A percentile compares a stretch with the other conserved stretches of the same genome.
These are phyloP conservation scores for Hofmannophila pseudospretella DNA, from an alignment of 2,888 invertebrate genomes.

Conservation along the genomic window DNA sequence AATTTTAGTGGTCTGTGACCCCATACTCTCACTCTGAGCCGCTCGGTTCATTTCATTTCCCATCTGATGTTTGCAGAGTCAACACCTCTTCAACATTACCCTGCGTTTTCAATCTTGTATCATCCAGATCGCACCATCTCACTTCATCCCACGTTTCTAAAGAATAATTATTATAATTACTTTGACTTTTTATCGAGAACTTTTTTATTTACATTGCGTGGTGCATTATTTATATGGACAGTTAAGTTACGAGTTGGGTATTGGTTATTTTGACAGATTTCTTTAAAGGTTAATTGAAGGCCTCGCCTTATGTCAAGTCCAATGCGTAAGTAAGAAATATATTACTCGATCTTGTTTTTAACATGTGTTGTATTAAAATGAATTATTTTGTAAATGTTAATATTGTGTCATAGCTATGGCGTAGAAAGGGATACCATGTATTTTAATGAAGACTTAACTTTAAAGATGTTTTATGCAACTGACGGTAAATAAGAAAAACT, in stretches of 20 bases:
- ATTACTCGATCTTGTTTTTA: background rate
- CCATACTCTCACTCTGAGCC: conserved; percentile 28
- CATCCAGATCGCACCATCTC: background rate
- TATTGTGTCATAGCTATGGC: too few relatives aligned
- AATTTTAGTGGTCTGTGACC: background rate
- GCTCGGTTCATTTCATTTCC: conserved; percentile 60
- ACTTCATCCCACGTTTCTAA: background rate
- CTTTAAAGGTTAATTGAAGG: conserved; percentile 10
- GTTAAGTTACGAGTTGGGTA: background rate
- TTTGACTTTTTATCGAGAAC: conserved; percentile 40
- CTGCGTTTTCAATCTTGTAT: conserved; percentile 33
- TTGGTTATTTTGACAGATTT: background rate
- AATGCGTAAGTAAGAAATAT: background rate
- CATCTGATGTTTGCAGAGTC: conserved; percentile 55
- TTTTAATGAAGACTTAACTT: too few relatives aligned
- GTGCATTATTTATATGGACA: background rate
- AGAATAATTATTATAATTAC: conserved; percentile 47
- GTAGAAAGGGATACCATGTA: too few relatives aligned
- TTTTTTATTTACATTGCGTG: conserved; percentile 11
- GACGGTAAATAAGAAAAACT: too few relatives aligned
- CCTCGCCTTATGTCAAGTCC: background rate
- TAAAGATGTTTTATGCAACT: too few relatives aligned
- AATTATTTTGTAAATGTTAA: too few relatives aligned
- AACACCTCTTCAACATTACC: conserved; percentile 35
- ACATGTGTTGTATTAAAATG: too few relatives aligned